Evolutionary conservation across 1,140 invertebrate species (phyloP), one percentile per base, ranked within the genome.

Genomic region (Gonioctena quinquepunctata): DNA sequence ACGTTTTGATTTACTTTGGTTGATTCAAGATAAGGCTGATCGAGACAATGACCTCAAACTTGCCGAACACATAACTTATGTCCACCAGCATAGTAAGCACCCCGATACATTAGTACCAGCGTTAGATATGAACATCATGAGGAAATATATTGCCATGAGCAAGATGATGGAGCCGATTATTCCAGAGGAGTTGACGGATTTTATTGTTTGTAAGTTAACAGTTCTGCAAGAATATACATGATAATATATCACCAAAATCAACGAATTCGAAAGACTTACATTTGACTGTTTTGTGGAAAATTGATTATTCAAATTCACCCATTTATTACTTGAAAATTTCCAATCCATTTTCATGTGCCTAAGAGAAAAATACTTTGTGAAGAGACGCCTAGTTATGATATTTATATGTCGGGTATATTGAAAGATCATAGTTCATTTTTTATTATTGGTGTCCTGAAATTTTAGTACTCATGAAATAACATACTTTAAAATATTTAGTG

Each of bases 61-160:
- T 56, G 98, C 98, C 50, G 92, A 97, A 81, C 97, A 99, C 81
- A 99, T 99, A 50, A 96, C 98, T 2, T 98, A 97, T 82, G 98
- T 99, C 16, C 98, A 99, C 83, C 94, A 95, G 80, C 91, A 98
- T 84, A 92, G 90, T 73, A 86, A 89, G 65, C 94, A 99, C 83
- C 96, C 96, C 23, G 92, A 93, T 0, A 88, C 87, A 0, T 86
- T 90, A 54, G 84, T 92, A 27, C 87, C 92, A 75, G 91, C 95
- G 11, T 85, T 99, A 25, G 91, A 96, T 79, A 99, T 99, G 96
- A 91, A 91, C 69, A 87, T 99, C 0, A 96, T 99, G 90, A 89
- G 96, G 62, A 91, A 94, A 65, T 99, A 99, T 83, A 94, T 99
- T 68, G 89, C 92, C 52, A 85, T 98, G 19, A 98, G 96, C 82